A percentile compares a stretch with the other conserved stretches of the same genome.
Evolutionary conservation across 2,888 invertebrate species (phyloP).

Genomic region (Chaetogeoica ovagalla): DNA sequence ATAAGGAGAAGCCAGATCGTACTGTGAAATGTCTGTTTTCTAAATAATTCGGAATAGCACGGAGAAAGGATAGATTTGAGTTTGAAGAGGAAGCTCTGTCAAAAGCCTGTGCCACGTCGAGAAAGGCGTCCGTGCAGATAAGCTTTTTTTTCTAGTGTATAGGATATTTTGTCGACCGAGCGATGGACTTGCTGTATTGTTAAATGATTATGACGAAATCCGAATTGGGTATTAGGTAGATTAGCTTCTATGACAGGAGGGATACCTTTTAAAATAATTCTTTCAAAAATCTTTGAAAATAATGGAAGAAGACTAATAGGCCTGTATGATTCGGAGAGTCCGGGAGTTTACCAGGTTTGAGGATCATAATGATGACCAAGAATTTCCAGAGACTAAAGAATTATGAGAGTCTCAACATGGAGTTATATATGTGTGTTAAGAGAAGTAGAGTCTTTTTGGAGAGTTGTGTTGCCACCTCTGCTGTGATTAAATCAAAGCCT

Average conservation of each 20-base stretch:
- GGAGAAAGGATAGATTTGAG: no score
- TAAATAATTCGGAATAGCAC: no score
- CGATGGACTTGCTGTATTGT: conserved; percentile 18
- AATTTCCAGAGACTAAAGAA: conserved; percentile 15
- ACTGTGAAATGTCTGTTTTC: background rate
- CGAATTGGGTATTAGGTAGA: conserved; percentile 20
- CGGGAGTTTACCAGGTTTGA: background rate
- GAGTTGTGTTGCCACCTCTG: background rate
- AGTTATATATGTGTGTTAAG: conserved; percentile 17
- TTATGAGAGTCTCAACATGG: conserved; percentile 1
- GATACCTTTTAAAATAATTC: conserved; percentile 11
- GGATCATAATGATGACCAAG: conserved; percentile 18
- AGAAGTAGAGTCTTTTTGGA: conserved; percentile 28
- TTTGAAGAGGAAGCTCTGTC: no score
- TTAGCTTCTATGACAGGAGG: background rate
- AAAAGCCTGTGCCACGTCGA: no score
- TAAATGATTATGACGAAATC: conserved; percentile 26
- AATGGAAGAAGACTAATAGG: background rate
- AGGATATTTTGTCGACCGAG: no score
- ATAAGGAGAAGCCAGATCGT: no score
- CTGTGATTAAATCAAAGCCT: conserved; percentile 39
- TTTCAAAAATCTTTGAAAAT: background rate
- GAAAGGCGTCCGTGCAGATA: no score
- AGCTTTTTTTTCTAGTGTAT: no score
- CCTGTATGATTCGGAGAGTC: conserved; percentile 8